These are phyloP conservation scores for Neodontobutis hainanensis DNA, from an alignment of 2,113 vertebrate genomes.

Conservation along the genomic window DNA sequence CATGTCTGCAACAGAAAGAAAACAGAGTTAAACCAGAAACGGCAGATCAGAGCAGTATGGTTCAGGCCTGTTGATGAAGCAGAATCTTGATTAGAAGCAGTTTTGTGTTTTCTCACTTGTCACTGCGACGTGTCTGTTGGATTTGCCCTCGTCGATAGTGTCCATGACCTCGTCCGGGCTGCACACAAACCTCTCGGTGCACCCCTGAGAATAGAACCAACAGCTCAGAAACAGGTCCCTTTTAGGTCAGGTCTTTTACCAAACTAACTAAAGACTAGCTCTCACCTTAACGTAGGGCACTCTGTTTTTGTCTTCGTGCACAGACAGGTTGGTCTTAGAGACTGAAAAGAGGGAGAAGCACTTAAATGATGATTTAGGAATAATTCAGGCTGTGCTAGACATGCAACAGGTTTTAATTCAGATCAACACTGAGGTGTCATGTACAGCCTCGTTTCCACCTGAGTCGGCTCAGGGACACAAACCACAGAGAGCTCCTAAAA, in stretches of 20 bases:
- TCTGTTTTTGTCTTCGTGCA: constrained; percentile 98
- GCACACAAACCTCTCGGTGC: constrained; percentile 97
- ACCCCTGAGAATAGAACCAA: constrained; percentile 79
- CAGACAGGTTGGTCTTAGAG: constrained; percentile 97
- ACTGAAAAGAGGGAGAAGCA: constrained; percentile 73
- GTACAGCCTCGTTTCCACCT: no score
- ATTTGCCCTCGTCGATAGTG: constrained; percentile 99
- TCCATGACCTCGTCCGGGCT: constrained; percentile 99
- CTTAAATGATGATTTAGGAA: background rate
- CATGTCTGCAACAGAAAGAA: constrained; percentile 83
- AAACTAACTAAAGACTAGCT: background rate
- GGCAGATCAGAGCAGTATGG: no score
- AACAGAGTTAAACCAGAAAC: no score
- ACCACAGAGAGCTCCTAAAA: no score
- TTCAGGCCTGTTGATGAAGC: no score
- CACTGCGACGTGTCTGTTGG: constrained; percentile 96
- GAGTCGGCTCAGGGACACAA: no score
- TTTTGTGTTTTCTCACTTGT: constrained; percentile 82
- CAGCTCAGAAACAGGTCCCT: background rate
- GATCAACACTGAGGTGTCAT: no score
- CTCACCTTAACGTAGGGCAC: constrained; percentile 96
- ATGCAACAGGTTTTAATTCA: no score
- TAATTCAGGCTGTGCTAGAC: no score
- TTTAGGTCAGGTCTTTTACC: background rate
- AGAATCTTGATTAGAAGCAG: no score